A percentile compares a stretch with the other conserved stretches of the same genome.
Conservation (phyloP, 2,888 invertebrate species). For the Allacma fusca region DNA sequence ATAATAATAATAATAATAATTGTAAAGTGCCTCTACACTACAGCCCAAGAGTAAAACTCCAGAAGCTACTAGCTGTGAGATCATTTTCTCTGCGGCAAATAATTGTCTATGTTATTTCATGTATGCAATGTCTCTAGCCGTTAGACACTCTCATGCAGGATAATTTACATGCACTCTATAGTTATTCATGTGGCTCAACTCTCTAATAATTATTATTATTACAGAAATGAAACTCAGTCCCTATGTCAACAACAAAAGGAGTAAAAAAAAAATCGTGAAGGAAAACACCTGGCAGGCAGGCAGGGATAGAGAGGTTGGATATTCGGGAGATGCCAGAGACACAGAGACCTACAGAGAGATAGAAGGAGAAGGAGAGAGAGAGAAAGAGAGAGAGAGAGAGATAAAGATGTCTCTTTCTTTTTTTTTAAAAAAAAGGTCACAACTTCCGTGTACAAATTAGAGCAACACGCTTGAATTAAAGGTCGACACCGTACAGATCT, state of each 20-base stretch:
- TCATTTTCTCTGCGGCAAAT: neutral
- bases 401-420: neutral
- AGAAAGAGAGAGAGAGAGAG: neutral
- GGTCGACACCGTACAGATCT: conserved; percentile 13
- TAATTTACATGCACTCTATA: neutral
- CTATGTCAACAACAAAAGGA: neutral
- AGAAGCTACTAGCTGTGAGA: neutral
- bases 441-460: conserved; percentile 38
- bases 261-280: neutral
- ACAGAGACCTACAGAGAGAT: too few relatives aligned
- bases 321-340: too few relatives aligned
- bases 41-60: neutral
- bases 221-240: neutral
- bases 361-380: neutral
- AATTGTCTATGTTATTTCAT: neutral
- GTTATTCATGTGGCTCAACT: too few relatives aligned
- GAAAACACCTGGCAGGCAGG: neutral
- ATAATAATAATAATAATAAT: too few relatives aligned
- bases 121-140: too few relatives aligned
- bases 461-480: conserved; percentile 37
- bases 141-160: neutral
- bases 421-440: conserved; percentile 26
- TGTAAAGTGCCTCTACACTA: too few relatives aligned
- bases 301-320: neutral
- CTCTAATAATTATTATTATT: neutral